Base-by-base conservation (phyloP, 2,888 invertebrate species). In the Orthosia gracilis region DNA sequence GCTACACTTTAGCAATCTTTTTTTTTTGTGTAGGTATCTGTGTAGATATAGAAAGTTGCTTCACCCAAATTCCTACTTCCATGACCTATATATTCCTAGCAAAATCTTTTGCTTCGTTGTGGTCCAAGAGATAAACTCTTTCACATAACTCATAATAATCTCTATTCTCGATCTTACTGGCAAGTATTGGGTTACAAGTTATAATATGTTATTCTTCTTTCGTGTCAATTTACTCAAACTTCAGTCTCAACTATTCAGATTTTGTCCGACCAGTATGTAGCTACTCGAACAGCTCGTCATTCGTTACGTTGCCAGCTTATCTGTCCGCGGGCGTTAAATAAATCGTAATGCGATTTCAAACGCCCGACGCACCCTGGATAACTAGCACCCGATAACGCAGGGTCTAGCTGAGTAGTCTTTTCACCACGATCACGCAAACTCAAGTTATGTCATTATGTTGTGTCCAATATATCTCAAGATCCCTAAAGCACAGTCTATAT, bases 101-200 rank as follows among this genome's bases (percentile, higher is more conserved):
- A 54, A 67, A 11, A 17, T 31, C 17, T 23, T 55, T 23, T 18
- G 2, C 0, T 26, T 40, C 15, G 21, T 17, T 54, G 3, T 80
- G 5, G 45, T 15, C 9, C 50, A 15, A n/a, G 0, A 62, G 17
- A 76, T 45, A 26, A 49, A 55, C 31, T 62, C 45, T 47, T 55
- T 26, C 40, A 26, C 52, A 76, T 61, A 26, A 31, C 52, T 70
- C 31, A 65, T 26, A 52, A 11, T 69, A 52, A 78, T 78, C 83
- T 78, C 1, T 9, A 65, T 18, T 23, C 59, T 61, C 54, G 55
- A 70, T 78, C 83, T 70, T 52, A 47, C 52, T 54, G 54, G 68
- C 69, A 78, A 49, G 52, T 55, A 69, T 64, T 54, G 49, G 11
- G 50, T 52, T 26, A 54, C 18, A 31, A 55, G n/a, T 55, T 57